phyloP scores from a whole-genome alignment of 2,113 vertebrate species.

The Girardinichthys multiradiatus region DNA sequence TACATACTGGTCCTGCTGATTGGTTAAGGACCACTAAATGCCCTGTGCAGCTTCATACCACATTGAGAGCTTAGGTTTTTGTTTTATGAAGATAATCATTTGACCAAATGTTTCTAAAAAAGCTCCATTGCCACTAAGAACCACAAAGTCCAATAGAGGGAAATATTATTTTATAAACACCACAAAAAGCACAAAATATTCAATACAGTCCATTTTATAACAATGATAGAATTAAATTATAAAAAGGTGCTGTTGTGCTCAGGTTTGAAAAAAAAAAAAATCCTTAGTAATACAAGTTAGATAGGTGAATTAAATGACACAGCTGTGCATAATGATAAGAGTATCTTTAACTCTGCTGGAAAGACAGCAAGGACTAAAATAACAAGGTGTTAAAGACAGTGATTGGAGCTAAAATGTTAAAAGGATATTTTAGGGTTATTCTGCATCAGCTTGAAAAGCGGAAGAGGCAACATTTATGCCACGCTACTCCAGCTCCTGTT shows the following conservation, averaged over 20 bases:
- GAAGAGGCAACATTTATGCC: background rate
- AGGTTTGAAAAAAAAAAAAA: slow-evolving; percentile 1
- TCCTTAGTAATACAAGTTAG: background rate
- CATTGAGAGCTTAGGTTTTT: too few species aligned
- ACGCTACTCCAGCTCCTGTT: background rate
- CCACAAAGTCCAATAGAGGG: background rate
- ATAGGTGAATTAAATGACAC: slow-evolving; percentile 18
- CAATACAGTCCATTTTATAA: background rate
- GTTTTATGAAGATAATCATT: background rate
- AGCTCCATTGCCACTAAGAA: background rate
- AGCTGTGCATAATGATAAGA: slow-evolving; percentile 31
- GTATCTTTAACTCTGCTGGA: background rate
- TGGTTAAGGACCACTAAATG: too few species aligned
- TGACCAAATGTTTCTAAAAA: background rate
- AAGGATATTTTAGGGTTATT: slow-evolving; percentile 28
- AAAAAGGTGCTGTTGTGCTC: slow-evolving; percentile 46
- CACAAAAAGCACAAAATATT: slow-evolving; percentile 2
- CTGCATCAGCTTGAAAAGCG: background rate
- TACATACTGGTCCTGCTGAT: too few species aligned
- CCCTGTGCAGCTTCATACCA: too few species aligned
- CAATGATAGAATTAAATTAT: too few species aligned
- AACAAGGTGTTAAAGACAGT: background rate
- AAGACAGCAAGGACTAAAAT: background rate
- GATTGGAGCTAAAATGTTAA: slow-evolving; percentile 10
- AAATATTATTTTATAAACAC: slow-evolving; percentile 15